Evolutionary conservation across 1,140 invertebrate species (phyloP), one percentile per base, ranked within the genome.

Genomic region (Drosophila pandora): DNA sequence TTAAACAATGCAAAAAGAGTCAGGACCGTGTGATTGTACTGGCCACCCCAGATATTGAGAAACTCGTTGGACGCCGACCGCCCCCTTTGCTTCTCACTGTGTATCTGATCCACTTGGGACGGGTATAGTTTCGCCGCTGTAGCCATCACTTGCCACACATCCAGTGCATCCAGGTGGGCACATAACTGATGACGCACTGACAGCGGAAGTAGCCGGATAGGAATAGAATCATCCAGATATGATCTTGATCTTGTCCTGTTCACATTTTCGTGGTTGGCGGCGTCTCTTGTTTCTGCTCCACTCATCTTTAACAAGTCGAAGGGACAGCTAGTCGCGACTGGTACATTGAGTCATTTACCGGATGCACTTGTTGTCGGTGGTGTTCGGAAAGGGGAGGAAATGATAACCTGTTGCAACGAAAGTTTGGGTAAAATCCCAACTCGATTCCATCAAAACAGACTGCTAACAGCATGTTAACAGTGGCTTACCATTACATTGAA

Each of bases 71-170:
- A 94, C 0, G 96, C 96, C 63, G 96, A 96, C 28, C 92, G 92
- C 28, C 94, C 93, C 32, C 93, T 92, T 3, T 89, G 58, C 3
- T 79, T 82, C 13, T 93, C 47, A 79, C 90, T 92, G 78, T 92
- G 92, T 68, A 94, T 93, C 92, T 95, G 94, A 88, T 94, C 93
- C 61, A 93, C 90, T 52, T 94, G 93, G 22, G 92, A 91, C 7
- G 92, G 83, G 30, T 92, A 91, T 69, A 93, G 94, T 59, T 93
- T 90, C 91, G 94, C 94, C 30, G 64, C 61, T 45, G 82, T 77
- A 76, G 95, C 95, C 70, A 98, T 90, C 80, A 95, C 94, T 88
- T 95, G 94, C 97, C 97, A 98, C 77, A 94, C 93, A 65, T 96
- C 93, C 84, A 96, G 94, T 48, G 94, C 92, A 92, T 98, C 96